phyloP scores from a whole-genome alignment of 1,140 invertebrate species.

The Drosophila varians region DNA sequence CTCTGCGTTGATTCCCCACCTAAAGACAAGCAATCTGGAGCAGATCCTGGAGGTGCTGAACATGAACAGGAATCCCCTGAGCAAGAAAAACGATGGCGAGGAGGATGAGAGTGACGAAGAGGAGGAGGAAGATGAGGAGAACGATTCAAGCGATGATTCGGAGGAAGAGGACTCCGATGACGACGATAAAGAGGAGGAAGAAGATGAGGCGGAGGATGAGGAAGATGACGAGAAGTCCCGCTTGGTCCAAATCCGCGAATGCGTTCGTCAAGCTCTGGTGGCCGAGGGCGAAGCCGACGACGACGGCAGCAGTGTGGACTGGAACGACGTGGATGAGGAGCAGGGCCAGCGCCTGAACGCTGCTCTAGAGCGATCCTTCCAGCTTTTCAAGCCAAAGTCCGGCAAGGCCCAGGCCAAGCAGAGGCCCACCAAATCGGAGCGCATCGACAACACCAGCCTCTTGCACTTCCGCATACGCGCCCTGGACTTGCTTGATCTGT shows the following conservation, averaged over 20 bases:
- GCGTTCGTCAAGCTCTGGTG: slow-evolving; percentile 46
- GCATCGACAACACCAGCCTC: slow-evolving; percentile 48
- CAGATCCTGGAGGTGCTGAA: slow-evolving; percentile 48
- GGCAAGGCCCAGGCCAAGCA: slow-evolving; percentile 30
- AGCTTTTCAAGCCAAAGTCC: slow-evolving; percentile 84
- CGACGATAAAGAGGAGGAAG: slow-evolving; percentile 9
- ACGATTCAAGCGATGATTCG: slow-evolving; percentile 11
- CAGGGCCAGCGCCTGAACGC: slow-evolving; percentile 89
- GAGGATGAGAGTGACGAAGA: slow-evolving; percentile 25
- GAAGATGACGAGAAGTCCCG: slow-evolving; percentile 13
- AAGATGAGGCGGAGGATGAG: background rate
- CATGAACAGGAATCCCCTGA: slow-evolving; percentile 54
- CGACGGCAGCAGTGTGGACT: slow-evolving; percentile 86
- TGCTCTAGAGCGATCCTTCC: slow-evolving; percentile 89
- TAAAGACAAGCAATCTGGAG: slow-evolving; percentile 30
- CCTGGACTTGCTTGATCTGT: slow-evolving; percentile 49
- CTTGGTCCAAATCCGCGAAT: slow-evolving; percentile 51
- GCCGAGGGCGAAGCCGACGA: slow-evolving; percentile 14
- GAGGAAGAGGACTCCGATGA: background rate
- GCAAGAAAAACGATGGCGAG: background rate
- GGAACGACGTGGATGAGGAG: slow-evolving; percentile 90
- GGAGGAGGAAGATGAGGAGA: background rate
- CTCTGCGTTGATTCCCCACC: slow-evolving; percentile 27
- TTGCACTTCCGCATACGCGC: slow-evolving; percentile 62
- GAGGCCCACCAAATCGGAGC: slow-evolving; percentile 53